Base-by-base conservation (phyloP, 2,888 invertebrate genomes). In the Myopa tessellatipennis region DNA sequence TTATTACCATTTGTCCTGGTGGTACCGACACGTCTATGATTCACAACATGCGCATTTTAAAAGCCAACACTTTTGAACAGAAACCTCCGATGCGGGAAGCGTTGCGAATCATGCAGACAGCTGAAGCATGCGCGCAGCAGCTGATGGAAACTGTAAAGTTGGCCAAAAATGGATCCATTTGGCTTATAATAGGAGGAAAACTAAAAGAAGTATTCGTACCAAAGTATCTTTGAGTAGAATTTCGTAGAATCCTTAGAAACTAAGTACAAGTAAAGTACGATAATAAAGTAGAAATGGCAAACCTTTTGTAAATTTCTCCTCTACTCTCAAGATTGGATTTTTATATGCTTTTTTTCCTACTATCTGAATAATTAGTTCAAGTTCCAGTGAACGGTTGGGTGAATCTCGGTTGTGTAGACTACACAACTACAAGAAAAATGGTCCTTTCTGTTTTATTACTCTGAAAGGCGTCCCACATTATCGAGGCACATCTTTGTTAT, bases 1-100 rank as follows among this genome's bases (percentile, higher is more conserved):
- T 87, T 34, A 80, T 87, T 1, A 83, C 84, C 14, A 81, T 87
- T 18, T 86, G 86, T 78, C 86, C 86, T 0, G 86, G 86, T 3
- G 81, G 83, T 4, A 86, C 86, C 0, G 81, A 85, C 0, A 86
- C 85, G 5, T 72, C 83, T 0, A 63, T 10, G n/a, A 14, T 63
- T 36, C 26, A 63, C 3, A 36, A 63, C 6, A 63, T 12, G 12
- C 6, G 34, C 55, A n/a, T 55, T 55, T 16, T 16, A 6, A 79
- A 78, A 40, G 70, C 74, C 18, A 8, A 75, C 6, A 83, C 82
- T 4, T 82, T 83, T 63, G 69, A 77, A 0, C 79, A 81, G 36
- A 76, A 76, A 1, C 71, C 77, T 1, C 79, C 79, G 14, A 69
- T 78, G n/a, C 74, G 78, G 36, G 26, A 74, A 58, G 76, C 68